A percentile compares a stretch with the other conserved stretches of the same genome.
Evolutionary conservation across 2,113 vertebrate species (phyloP).

Genomic region (Microcebus ravelobensis): DNA sequence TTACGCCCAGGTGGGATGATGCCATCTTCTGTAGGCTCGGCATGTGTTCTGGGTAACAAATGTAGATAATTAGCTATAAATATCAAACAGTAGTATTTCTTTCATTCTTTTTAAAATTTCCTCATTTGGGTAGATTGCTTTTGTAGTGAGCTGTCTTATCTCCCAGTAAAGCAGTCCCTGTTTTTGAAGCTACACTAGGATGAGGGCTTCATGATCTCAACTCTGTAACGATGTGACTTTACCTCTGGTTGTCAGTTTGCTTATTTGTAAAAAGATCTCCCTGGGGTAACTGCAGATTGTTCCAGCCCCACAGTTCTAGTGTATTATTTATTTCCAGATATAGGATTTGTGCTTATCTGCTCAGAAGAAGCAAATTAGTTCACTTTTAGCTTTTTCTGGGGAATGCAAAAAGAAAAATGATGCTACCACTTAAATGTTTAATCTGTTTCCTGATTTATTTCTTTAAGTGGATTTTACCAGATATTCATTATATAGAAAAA

Average conservation of each 20-base stretch:
- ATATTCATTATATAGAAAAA: not conserved
- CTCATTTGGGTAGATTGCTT: not conserved
- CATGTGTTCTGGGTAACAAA: not conserved
- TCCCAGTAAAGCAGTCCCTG: not conserved
- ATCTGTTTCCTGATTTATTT: not conserved
- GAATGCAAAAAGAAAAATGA: not conserved
- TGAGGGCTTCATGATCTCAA: not conserved
- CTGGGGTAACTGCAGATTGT: not conserved
- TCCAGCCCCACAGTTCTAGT: not conserved
- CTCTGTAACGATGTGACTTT: not conserved
- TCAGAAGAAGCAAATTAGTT: not conserved
- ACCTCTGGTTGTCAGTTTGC: not conserved
- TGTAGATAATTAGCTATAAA: not conserved
- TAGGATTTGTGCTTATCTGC: not conserved
- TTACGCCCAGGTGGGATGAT: not conserved
- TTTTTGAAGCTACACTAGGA: not conserved
- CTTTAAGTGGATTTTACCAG: not conserved
- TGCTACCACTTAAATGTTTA: not conserved
- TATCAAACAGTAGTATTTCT: not conserved
- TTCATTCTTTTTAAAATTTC: not conserved
- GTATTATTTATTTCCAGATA: not conserved
- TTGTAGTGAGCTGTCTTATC: not conserved
- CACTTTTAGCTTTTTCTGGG: not conserved
- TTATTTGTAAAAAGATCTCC: not conserved
- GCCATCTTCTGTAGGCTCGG: not conserved